Conservation (phyloP, 2,797 vertebrate species). For the Rousettus madagascariensis region DNA sequence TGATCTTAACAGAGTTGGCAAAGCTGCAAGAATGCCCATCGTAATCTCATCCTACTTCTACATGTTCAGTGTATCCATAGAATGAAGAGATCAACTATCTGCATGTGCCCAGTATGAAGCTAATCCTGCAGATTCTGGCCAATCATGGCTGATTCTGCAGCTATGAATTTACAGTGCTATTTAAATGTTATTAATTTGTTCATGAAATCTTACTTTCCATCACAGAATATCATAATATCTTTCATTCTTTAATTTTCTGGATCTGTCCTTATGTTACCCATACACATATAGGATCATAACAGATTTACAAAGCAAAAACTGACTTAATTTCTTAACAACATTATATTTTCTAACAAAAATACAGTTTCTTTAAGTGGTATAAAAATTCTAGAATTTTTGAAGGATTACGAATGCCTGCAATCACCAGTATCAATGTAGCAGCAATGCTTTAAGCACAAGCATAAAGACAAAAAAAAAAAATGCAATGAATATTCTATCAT, state of each 20-base stretch:
- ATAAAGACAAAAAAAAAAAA: neutral
- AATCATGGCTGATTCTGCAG: neutral
- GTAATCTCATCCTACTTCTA: neutral
- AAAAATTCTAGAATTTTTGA: conserved; percentile 8
- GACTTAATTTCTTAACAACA: conserved; percentile 24
- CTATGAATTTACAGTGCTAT: neutral
- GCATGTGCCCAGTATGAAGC: neutral
- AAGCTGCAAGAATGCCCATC: neutral
- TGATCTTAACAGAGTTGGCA: neutral
- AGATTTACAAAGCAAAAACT: conserved; percentile 9
- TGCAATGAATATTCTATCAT: neutral
- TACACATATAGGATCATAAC: conserved; percentile 13
- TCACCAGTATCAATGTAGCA: neutral
- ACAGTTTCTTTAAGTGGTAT: neutral
- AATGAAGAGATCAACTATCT: neutral
- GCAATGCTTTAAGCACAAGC: neutral
- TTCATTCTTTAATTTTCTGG: conserved; percentile 19
- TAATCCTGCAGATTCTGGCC: neutral
- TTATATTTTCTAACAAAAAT: conserved; percentile 1
- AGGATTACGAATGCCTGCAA: neutral
- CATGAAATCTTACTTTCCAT: neutral
- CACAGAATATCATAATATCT: neutral
- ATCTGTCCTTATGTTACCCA: neutral
- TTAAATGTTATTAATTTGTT: neutral
- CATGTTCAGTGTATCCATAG: neutral